phyloP scores from a whole-genome alignment of 1,140 invertebrate species.

The Drusus annulatus region DNA sequence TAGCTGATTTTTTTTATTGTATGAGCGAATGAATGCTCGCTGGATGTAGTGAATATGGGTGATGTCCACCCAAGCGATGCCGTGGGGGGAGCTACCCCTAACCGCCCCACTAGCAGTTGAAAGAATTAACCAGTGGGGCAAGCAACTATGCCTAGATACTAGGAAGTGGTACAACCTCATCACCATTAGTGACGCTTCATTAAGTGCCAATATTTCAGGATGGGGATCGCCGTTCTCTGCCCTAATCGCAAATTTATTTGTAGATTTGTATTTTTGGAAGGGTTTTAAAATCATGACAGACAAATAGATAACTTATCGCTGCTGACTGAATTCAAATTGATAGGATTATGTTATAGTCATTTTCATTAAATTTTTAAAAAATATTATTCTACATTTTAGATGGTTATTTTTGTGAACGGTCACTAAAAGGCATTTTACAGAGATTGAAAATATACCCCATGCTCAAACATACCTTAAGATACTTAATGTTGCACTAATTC shows the following conservation, averaged over 20 bases:
- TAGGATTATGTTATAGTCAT: too few species aligned
- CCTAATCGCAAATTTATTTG: slow-evolving; percentile 46
- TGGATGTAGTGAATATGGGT: neutral
- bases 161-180: slow-evolving; percentile 37
- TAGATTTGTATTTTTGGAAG: slow-evolving; percentile 58
- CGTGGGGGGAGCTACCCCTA: slow-evolving; percentile 19
- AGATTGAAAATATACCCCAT: too few species aligned
- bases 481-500: too few species aligned
- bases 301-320: slow-evolving; percentile 50
- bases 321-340: slow-evolving; percentile 49
- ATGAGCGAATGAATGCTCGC: slow-evolving; percentile 10
- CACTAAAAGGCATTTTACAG: too few species aligned
- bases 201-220: slow-evolving; percentile 57
- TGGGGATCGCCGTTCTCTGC: slow-evolving; percentile 42
- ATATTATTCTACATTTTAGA: too few species aligned
- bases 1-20: neutral
- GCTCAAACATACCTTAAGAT: too few species aligned
- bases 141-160: slow-evolving; percentile 41
- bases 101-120: too few species aligned
- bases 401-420: too few species aligned
- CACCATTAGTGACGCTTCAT: slow-evolving; percentile 57
- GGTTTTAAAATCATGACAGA: slow-evolving; percentile 50
- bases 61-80: slow-evolving; percentile 19
- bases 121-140: slow-evolving; percentile 55
- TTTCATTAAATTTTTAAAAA: too few species aligned